Conservation (phyloP, 2,888 invertebrate genomes). For the Odiellus spinosus region DNA sequence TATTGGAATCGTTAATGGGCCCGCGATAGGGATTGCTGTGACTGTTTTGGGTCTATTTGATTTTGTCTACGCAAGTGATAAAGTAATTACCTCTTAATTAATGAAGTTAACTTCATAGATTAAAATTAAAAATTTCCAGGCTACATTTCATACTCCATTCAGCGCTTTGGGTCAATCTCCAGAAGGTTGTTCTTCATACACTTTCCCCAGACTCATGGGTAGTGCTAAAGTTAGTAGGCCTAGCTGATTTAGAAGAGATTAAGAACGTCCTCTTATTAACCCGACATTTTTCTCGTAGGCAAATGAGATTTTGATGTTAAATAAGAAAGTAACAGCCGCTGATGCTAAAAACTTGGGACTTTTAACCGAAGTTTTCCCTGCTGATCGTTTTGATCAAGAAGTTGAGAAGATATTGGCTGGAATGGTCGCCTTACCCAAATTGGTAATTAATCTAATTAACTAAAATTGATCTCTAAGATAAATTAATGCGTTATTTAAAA, state of each 20-base stretch:
- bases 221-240: conserved; percentile 43
- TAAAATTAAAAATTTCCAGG: conserved; percentile 35
- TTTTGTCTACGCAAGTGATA: conserved; percentile 70
- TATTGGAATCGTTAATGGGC: conserved; percentile 79
- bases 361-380: conserved; percentile 58
- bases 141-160: conserved; percentile 79
- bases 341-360: conserved; percentile 65
- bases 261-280: not conserved
- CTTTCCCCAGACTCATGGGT: conserved; percentile 71
- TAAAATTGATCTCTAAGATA: not conserved
- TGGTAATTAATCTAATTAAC: not conserved
- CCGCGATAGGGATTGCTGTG: conserved; percentile 75
- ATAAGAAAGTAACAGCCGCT: conserved; percentile 54
- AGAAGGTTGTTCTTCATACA: conserved; percentile 75
- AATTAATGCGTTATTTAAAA: no score
- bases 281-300: conserved; percentile 29
- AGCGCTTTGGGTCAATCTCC: conserved; percentile 63
- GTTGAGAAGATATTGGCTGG: conserved; percentile 36
- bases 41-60: conserved; percentile 75
- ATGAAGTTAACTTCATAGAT: not conserved
- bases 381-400: conserved; percentile 41
- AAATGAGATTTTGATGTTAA: conserved; percentile 43
- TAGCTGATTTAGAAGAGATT: no score
- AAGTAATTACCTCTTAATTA: conserved; percentile 40
- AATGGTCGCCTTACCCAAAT: not conserved